These are phyloP conservation scores for Scyliorhinus canicula DNA, from an alignment of 2,797 vertebrate species.

Conservation along the genomic window DNA sequence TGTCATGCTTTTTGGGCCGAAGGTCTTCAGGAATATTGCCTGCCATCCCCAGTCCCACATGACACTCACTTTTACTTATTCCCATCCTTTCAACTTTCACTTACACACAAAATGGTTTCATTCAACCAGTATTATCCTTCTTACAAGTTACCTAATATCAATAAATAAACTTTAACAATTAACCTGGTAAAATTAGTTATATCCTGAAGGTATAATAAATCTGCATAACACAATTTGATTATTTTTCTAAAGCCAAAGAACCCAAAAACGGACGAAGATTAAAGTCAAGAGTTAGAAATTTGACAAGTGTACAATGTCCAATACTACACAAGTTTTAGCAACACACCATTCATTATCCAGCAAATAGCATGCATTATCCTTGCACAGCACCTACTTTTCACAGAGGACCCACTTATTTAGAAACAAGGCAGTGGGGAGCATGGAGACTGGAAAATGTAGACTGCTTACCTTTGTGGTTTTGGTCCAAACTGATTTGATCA, in stretches of 20 bases:
- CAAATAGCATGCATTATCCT: not conserved
- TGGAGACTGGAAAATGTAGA: not conserved
- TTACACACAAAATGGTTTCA: not conserved
- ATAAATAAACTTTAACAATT: not conserved
- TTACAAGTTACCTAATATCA: not conserved
- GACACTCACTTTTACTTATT: not conserved
- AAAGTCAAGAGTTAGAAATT: not conserved
- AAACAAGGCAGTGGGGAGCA: not conserved
- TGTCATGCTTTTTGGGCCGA: not conserved
- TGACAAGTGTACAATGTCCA: not conserved
- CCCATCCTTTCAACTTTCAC: not conserved
- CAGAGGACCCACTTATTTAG: not conserved
- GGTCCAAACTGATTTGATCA: not conserved
- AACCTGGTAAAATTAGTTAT: not conserved
- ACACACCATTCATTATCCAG: not conserved
- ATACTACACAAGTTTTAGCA: not conserved
- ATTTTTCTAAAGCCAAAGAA: not conserved
- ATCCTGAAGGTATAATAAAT: not conserved
- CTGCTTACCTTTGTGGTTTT: not conserved
- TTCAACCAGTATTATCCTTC: not conserved
- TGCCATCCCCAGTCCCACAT: not conserved
- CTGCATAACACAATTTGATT: not conserved
- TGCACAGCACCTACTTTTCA: not conserved
- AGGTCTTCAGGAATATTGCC: not conserved
- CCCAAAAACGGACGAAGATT: not conserved